Conservation (phyloP, 2,888 invertebrate species). For the Agrotis clavis region DNA sequence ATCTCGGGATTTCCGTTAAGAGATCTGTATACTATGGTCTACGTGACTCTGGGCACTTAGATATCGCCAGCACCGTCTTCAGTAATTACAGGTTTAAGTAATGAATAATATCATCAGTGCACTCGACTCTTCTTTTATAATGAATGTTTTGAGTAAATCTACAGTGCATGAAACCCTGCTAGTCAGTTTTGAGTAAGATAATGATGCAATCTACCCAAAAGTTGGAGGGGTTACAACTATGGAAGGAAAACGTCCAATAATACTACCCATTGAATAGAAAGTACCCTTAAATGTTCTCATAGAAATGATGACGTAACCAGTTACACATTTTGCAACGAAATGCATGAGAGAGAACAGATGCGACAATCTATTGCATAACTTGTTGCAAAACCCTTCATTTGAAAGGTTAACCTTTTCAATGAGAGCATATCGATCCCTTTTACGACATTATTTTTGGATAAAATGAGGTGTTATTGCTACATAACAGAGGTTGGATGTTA, state of each 20-base stretch:
- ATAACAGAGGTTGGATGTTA: constrained; percentile 26
- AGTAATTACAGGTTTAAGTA: constrained; percentile 15
- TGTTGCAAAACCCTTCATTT: constrained; percentile 40
- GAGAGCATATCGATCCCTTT: not conserved
- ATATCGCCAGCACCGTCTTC: constrained; percentile 9
- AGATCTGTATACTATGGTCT: constrained; percentile 36
- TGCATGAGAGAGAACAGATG: constrained; percentile 25
- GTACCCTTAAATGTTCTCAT: constrained; percentile 31
- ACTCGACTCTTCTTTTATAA: not conserved
- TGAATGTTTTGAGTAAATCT: not conserved
- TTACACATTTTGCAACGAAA: constrained; percentile 39
- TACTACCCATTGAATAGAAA: constrained; percentile 21
- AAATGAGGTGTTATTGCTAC: not conserved
- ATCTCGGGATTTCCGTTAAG: constrained; percentile 41
- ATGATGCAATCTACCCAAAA: constrained; percentile 32
- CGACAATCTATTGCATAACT: constrained; percentile 50
- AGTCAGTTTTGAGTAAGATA: not conserved
- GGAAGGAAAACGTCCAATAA: not conserved
- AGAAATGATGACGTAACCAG: constrained; percentile 55
- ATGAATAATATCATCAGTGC: constrained; percentile 3
- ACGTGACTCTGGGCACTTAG: constrained; percentile 58
- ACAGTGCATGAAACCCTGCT: not conserved
- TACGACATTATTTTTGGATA: not conserved
- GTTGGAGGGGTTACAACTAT: not conserved
- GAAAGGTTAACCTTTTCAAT: not conserved